Percentiles rank a stretch among this genome's conserved stretches.
These are phyloP conservation scores for Sebastes steindachneri DNA, from an alignment of 2,797 vertebrate genomes.

Conservation along the genomic window DNA sequence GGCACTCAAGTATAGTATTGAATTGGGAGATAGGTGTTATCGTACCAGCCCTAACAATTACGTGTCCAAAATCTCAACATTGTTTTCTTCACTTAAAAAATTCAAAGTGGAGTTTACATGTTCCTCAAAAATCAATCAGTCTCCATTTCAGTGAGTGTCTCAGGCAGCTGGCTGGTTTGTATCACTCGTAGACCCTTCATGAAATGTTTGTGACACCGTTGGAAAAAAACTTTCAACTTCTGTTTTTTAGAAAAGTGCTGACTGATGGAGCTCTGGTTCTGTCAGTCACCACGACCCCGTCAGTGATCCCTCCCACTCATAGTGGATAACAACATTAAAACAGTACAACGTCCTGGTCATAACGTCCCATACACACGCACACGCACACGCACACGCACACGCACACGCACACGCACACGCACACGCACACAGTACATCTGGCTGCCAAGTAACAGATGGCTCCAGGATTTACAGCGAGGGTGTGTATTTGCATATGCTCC, in stretches of 20 bases:
- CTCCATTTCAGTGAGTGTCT: neutral
- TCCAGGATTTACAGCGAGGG: slow-evolving; percentile 48
- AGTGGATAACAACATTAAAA: slow-evolving; percentile 5
- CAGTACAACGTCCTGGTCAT: neutral
- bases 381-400: neutral
- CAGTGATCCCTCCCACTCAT: slow-evolving; percentile 18
- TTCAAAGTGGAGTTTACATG: neutral
- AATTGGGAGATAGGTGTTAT: too few species aligned
- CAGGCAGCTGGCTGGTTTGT: neutral
- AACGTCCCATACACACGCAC: neutral
- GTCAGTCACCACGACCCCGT: slow-evolving; percentile 2
- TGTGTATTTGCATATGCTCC: slow-evolving; percentile 51
- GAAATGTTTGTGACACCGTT: neutral
- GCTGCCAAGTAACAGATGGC: slow-evolving; percentile 68
- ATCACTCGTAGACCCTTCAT: neutral
- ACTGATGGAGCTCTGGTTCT: slow-evolving; percentile 23
- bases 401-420: neutral
- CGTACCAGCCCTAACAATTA: too few species aligned
- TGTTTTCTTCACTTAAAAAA: neutral
- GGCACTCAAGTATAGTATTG: too few species aligned
- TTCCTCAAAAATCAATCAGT: neutral
- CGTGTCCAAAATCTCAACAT: neutral
- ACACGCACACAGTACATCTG: neutral
- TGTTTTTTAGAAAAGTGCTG: slow-evolving; percentile 50
- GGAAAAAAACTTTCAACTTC: slow-evolving; percentile 19